Percentiles rank a stretch among this genome's conserved stretches.
Evolutionary conservation across 2,113 vertebrate species (phyloP).

Genomic region (Oenanthe melanoleuca): DNA sequence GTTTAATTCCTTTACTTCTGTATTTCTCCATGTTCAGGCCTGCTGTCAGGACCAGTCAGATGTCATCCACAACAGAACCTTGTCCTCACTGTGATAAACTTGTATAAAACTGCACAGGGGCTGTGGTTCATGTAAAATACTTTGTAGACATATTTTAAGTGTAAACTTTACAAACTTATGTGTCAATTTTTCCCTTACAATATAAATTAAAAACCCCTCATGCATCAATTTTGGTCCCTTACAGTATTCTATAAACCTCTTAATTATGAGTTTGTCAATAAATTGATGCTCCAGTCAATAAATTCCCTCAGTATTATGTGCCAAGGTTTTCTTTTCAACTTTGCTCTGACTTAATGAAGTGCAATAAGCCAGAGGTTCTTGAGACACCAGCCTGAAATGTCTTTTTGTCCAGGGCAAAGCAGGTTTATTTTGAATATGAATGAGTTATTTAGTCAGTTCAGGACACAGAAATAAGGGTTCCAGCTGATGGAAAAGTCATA

Average conservation of each 20-base stretch:
- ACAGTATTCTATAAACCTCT: not conserved
- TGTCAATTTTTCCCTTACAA: not conserved
- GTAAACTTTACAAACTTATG: not conserved
- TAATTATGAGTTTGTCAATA: not conserved
- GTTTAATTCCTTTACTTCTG: not conserved
- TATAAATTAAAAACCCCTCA: not conserved
- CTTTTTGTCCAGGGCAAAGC: not conserved
- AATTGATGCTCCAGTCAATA: not conserved
- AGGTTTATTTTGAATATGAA: not conserved
- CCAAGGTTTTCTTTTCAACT: not conserved
- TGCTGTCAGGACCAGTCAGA: not conserved
- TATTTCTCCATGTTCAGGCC: not conserved
- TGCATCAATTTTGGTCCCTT: not conserved
- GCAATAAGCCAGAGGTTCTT: not conserved
- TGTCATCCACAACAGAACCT: not conserved
- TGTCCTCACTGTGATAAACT: not conserved
- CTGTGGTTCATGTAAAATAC: constrained; percentile 4
- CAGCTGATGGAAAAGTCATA: not conserved
- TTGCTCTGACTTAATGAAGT: not conserved
- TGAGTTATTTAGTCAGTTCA: not conserved
- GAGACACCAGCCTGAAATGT: not conserved
- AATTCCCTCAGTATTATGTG: not conserved
- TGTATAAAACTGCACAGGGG: not conserved
- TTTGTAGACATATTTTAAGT: not conserved
- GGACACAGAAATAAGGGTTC: not conserved